These are phyloP conservation scores for Acanthiza pusilla DNA, from an alignment of 2,797 vertebrate species.

Conservation along the genomic window DNA sequence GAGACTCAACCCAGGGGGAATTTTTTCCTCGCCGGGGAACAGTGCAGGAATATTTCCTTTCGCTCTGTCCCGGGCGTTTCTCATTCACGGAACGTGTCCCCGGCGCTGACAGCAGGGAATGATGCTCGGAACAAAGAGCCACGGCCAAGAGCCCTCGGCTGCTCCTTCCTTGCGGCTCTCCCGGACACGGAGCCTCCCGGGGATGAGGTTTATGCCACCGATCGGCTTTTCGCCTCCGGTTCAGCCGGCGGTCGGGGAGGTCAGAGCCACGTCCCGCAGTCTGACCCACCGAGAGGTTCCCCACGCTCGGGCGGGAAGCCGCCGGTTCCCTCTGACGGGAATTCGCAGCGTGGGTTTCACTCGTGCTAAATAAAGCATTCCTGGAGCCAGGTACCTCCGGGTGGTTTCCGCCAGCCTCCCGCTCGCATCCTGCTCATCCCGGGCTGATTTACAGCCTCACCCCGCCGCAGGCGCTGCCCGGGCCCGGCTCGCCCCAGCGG, in stretches of 20 bases:
- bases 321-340: slow-evolving; percentile 21
- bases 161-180: background rate
- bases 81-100: background rate
- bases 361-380: slow-evolving; percentile 14
- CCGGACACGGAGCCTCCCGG: background rate
- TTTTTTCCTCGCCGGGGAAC: rapidly evolving
- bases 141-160: rapidly evolving
- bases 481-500: background rate
- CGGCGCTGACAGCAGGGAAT: rapidly evolving
- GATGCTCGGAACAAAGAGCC: background rate
- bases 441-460: background rate
- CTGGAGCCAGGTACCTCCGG: slow-evolving; percentile 11
- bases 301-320: background rate
- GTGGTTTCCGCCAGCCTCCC: slow-evolving; percentile 15
- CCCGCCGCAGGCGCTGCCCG: background rate
- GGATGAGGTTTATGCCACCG: background rate
- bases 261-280: background rate
- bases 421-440: background rate
- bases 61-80: background rate
- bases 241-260: background rate
- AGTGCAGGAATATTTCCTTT: background rate
- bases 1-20: background rate
- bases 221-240: rapidly evolving
- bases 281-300: background rate
- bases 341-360: background rate